Percentiles rank a stretch among this genome's conserved stretches.
Conservation (phyloP, 1,140 invertebrate genomes). For the Drosophila kanapiae region DNA sequence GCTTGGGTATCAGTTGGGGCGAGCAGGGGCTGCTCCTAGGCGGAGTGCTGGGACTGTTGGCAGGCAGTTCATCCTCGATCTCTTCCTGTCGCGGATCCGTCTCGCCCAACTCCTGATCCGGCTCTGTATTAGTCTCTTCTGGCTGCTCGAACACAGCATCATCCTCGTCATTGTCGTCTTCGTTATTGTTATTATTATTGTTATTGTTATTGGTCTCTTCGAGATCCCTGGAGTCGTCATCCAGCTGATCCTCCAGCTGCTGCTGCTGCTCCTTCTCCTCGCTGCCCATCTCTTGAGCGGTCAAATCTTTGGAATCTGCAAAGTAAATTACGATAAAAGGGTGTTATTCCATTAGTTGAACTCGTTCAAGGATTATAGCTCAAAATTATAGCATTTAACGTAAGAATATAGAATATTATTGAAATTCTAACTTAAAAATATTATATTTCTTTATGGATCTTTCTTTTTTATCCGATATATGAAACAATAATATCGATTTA, state of each 20-base stretch:
- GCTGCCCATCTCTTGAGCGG: constrained; percentile 67
- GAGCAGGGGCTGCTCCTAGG: constrained; percentile 57
- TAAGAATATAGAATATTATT: background rate
- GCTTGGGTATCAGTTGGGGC: constrained; percentile 51
- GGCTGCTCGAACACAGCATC: constrained; percentile 39
- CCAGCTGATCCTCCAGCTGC: constrained; percentile 44
- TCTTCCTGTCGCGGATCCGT: constrained; percentile 11
- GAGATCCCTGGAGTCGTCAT: constrained; percentile 41
- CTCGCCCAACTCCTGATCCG: constrained; percentile 39
- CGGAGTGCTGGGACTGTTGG: constrained; percentile 49
- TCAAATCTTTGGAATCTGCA: constrained; percentile 84
- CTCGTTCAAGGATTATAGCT: too few relatives aligned
- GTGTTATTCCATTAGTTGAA: too few relatives aligned
- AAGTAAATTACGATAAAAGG: background rate
- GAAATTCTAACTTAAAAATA: too few relatives aligned
- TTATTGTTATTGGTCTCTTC: constrained; percentile 38
- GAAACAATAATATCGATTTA: too few relatives aligned
- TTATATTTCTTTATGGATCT: too few relatives aligned
- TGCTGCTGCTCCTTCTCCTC: constrained; percentile 65
- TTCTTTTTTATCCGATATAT: too few relatives aligned
- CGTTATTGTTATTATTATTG: constrained; percentile 29
- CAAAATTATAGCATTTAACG: too few relatives aligned
- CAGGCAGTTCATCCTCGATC: constrained; percentile 1
- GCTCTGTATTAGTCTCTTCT: constrained; percentile 50
- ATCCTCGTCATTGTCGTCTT: constrained; percentile 24